Evolutionary conservation across 2,888 invertebrate species (phyloP).

Genomic region (Parnassius mnemosyne): DNA sequence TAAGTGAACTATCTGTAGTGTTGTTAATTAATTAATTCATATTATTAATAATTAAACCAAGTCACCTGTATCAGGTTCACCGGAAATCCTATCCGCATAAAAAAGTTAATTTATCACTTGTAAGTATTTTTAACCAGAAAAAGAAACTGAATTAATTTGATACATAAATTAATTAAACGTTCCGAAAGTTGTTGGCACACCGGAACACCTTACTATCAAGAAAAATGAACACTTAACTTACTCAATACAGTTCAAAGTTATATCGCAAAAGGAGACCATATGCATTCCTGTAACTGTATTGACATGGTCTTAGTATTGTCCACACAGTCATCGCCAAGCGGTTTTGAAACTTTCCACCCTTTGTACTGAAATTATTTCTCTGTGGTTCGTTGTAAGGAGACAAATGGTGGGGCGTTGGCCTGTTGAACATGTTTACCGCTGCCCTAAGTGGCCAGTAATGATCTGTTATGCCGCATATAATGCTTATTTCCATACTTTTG

Average conservation of each 20-base stretch:
- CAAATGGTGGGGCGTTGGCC: conserved; percentile 72
- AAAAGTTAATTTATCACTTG: conserved; percentile 21
- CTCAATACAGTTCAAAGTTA: conserved; percentile 58
- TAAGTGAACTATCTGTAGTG: neutral
- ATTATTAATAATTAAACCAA: neutral
- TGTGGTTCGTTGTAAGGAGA: conserved; percentile 35
- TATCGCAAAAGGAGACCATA: conserved; percentile 72
- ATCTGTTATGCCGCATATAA: conserved; percentile 69
- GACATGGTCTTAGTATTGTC: conserved; percentile 60
- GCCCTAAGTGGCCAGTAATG: conserved; percentile 78
- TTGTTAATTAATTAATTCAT: neutral
- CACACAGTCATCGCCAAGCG: conserved; percentile 39
- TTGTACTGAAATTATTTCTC: conserved; percentile 46
- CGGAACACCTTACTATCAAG: conserved; percentile 29
- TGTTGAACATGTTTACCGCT: conserved; percentile 75
- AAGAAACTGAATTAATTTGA: conserved; percentile 22
- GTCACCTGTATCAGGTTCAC: too few species aligned
- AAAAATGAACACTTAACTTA: conserved; percentile 59
- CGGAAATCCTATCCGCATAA: neutral
- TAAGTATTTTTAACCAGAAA: conserved; percentile 7
- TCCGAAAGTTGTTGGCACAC: conserved; percentile 24
- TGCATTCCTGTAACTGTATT: conserved; percentile 76
- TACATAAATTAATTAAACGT: conserved; percentile 27
- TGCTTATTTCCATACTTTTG: conserved; percentile 58
- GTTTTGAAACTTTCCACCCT: conserved; percentile 45